phyloP scores from a whole-genome alignment of 2,888 invertebrate genomes.

The Halictus quadricinctus region DNA sequence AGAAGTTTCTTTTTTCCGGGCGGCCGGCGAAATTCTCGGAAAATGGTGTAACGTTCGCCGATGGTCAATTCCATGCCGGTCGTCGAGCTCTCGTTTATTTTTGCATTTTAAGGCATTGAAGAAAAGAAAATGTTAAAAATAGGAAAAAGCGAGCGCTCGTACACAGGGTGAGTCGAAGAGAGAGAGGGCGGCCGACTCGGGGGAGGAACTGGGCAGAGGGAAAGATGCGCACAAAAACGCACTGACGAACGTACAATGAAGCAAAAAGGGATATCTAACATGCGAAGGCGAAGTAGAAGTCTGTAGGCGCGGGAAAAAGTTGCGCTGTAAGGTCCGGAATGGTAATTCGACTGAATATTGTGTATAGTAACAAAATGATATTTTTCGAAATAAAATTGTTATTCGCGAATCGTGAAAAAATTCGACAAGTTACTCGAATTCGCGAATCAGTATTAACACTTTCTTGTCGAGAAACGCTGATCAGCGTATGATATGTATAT shows the following conservation, averaged over 20 bases:
- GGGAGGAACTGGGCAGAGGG: constrained; percentile 66
- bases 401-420: background rate
- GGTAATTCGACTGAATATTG: constrained; percentile 41
- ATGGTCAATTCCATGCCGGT: constrained; percentile 67
- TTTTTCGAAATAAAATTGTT: constrained; percentile 20
- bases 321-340: constrained; percentile 49
- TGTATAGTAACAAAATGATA: constrained; percentile 42
- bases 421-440: background rate
- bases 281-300: constrained; percentile 69
- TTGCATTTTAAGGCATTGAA: constrained; percentile 81
- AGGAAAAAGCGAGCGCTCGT: constrained; percentile 77
- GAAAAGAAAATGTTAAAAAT: constrained; percentile 81
- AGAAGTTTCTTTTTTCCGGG: constrained; percentile 74
- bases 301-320: constrained; percentile 69
- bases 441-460: background rate
- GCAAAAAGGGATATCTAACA: constrained; percentile 74
- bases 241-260: constrained; percentile 76
- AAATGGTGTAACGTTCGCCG: constrained; percentile 57
- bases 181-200: constrained; percentile 64
- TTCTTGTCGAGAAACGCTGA: background rate
- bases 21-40: constrained; percentile 62
- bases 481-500: too few species aligned
- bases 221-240: constrained; percentile 78
- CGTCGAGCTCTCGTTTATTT: constrained; percentile 77
- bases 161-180: constrained; percentile 73